A percentile compares a stretch with the other conserved stretches of the same genome.
These are phyloP conservation scores for Spondyliosoma cantharus DNA, from an alignment of 2,797 vertebrate species.

Conservation along the genomic window DNA sequence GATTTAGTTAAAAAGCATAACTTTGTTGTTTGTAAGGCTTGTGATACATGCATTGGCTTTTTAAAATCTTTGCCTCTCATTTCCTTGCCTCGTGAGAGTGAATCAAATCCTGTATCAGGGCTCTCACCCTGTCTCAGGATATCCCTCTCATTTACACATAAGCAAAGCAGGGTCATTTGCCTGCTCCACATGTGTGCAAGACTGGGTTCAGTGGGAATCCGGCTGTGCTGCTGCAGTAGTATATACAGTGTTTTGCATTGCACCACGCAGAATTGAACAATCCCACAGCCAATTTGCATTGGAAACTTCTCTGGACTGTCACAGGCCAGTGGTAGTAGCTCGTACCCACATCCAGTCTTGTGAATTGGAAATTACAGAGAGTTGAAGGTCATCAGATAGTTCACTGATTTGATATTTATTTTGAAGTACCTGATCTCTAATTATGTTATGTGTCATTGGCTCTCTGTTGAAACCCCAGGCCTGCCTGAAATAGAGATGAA, in stretches of 20 bases:
- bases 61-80: slow-evolving; percentile 8
- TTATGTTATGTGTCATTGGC: not conserved
- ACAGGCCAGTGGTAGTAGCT: slow-evolving; percentile 38
- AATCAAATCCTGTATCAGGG: slow-evolving; percentile 29
- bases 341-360: slow-evolving; percentile 36
- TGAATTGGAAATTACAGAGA: slow-evolving; percentile 26
- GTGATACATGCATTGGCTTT: not conserved
- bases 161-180: slow-evolving; percentile 72
- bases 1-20: not conserved
- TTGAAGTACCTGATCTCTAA: not conserved
- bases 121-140: slow-evolving; percentile 13
- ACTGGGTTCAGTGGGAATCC: slow-evolving; percentile 36
- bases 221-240: not conserved
- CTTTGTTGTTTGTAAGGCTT: not conserved
- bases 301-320: slow-evolving; percentile 55
- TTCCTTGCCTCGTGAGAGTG: not conserved
- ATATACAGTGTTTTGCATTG: slow-evolving; percentile 73
- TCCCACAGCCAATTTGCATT: slow-evolving; percentile 70
- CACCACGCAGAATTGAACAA: slow-evolving; percentile 45
- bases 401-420: not conserved
- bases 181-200: slow-evolving; percentile 41
- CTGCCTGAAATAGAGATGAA: not conserved
- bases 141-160: slow-evolving; percentile 55
- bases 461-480: not conserved
- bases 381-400: slow-evolving; percentile 14